Evolutionary conservation across 2,888 invertebrate species (phyloP).

Genomic region (Dicyrtomina minuta): DNA sequence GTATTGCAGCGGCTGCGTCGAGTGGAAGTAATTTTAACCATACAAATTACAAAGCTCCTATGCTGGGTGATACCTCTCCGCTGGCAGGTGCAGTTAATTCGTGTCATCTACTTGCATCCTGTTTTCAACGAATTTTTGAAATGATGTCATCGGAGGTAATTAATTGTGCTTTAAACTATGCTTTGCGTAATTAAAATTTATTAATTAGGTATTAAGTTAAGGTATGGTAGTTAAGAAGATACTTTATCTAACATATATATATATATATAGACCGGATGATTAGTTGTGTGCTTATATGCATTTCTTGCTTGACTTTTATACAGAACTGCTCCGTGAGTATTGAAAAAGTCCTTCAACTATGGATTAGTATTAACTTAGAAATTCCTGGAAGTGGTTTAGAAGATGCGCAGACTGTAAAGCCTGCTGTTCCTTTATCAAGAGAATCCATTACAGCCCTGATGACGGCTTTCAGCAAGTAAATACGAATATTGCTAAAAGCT

Average conservation of each 20-base stretch:
- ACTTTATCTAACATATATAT: neutral
- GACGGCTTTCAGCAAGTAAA: slow-evolving; percentile 65
- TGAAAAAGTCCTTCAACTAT: slow-evolving; percentile 80
- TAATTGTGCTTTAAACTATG: too few species aligned
- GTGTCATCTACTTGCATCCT: slow-evolving; percentile 34
- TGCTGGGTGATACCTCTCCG: neutral
- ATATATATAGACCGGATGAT: neutral
- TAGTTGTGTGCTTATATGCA: too few species aligned
- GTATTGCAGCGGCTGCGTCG: neutral
- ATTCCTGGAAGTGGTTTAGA: slow-evolving; percentile 56
- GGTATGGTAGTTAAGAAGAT: neutral
- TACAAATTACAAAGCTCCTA: too few species aligned
- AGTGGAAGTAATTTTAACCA: neutral
- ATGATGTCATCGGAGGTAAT: slow-evolving; percentile 51
- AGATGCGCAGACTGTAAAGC: slow-evolving; percentile 64
- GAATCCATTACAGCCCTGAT: slow-evolving; percentile 68
- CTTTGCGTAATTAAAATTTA: too few species aligned
- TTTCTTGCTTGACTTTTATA: slow-evolving; percentile 27
- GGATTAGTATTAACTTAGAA: slow-evolving; percentile 79
- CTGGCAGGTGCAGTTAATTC: slow-evolving; percentile 34
- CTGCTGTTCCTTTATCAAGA: slow-evolving; percentile 67
- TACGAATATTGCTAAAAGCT: slow-evolving; percentile 18
- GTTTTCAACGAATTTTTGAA: slow-evolving; percentile 50
- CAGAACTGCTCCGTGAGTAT: slow-evolving; percentile 73
- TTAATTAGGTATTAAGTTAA: neutral